phyloP scores from a whole-genome alignment of 1,140 invertebrate species.

The Steinernema feltiae region DNA sequence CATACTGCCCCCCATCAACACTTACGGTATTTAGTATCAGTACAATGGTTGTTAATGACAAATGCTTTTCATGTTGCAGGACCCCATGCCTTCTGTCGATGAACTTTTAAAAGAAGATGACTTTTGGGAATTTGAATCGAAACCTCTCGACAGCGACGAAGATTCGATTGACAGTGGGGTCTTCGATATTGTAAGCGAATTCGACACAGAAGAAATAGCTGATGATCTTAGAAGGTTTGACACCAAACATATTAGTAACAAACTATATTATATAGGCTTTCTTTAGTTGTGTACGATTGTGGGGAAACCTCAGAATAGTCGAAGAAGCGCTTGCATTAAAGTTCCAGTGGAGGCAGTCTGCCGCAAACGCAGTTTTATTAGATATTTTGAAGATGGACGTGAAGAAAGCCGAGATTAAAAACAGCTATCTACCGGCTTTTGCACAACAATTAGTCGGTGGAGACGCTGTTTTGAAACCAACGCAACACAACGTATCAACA shows the following conservation, averaged over 20 bases:
- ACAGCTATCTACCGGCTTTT: background rate
- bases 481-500: background rate
- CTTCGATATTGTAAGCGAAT: background rate
- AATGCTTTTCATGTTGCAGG: background rate
- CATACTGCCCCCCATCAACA: background rate
- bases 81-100: background rate
- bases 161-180: background rate
- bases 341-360: conserved; percentile 40
- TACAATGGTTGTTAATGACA: background rate
- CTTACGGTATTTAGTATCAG: background rate
- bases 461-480: background rate
- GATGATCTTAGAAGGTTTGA: background rate
- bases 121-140: background rate
- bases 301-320: conserved; percentile 32
- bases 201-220: background rate
- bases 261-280: background rate
- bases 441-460: background rate
- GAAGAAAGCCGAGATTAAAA: conserved; percentile 4
- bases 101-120: background rate
- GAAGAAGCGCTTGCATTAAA: conserved; percentile 46
- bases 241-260: background rate
- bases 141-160: background rate
- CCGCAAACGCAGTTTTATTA: conserved; percentile 26
- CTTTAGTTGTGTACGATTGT: conserved; percentile 35
- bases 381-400: conserved; percentile 18